Base-by-base conservation (phyloP, 1,140 invertebrate genomes). In the Achatina immaculata region DNA sequence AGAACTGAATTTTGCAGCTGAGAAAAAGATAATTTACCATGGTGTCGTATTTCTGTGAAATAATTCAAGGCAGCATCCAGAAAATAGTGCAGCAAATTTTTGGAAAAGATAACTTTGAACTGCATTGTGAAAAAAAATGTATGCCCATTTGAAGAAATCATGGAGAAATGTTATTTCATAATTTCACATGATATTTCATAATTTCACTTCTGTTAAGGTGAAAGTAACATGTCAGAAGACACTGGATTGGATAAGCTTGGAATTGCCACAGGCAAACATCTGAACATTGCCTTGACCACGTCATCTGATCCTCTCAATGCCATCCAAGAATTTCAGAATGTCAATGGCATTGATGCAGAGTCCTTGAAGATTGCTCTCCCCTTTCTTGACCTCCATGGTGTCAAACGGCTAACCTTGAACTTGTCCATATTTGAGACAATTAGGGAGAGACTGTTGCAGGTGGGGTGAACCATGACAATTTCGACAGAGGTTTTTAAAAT, bases 301-400 rank as follows among this genome's bases (percentile, higher is more conserved):
- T 99, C 97, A 90, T 96, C 96, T 0, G 97, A 99, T 93, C 97
- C 97, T 24, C 89, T 99, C 3, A 97, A 97, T 93, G 97, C 97
- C 58, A 99, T 99, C 85, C 96, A 98, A 93, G 97, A 98, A 92
- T 99, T 99, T 93, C 98, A 99, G 83, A 86, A 87, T 66, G 95
- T 97, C 91, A 98, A 98, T 94, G 96, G 97, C 58, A 97, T 99
- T 84, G 91, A 98, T 51, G 91, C 99, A 51, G 97, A 97, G 0
- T 98, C 97, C 0, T 91, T 99, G 45, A 92, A 96, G 71, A 96
- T 97, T 40, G 98, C 99, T 95, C 90, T 99, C 58, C 97, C 97
- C 14, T 92, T 99, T 31, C 92, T 99, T 7, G 98, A 99, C 91
- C 92, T 99, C 7, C 97, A 99, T 91, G 96, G 96, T 14, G 95